phyloP scores from a whole-genome alignment of 2,888 invertebrate genomes.

The Mesorhabditis sp. region DNA sequence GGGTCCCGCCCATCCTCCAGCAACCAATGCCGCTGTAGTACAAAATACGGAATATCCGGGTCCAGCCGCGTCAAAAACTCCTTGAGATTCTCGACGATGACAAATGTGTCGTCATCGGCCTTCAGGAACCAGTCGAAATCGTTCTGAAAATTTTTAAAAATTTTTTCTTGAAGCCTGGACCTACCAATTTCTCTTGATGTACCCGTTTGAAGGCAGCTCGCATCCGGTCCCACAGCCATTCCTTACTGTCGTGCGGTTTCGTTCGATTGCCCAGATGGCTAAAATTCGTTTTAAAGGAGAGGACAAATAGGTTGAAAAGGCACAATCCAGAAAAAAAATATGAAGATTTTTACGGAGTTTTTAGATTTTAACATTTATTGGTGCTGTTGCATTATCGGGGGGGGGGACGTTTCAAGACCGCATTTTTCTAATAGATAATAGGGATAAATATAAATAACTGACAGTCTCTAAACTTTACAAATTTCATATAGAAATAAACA shows the following conservation, averaged over 20 bases:
- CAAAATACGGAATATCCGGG: constrained; percentile 2
- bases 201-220: constrained; percentile 2
- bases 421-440: too few species aligned
- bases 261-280: not conserved
- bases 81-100: constrained; percentile 82
- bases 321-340: too few species aligned
- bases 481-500: too few species aligned
- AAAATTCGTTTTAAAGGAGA: not conserved
- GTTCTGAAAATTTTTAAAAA: constrained; percentile 47
- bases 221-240: constrained; percentile 2
- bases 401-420: too few species aligned
- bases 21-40: not conserved
- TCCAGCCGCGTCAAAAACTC: constrained; percentile 4
- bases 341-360: too few species aligned
- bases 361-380: too few species aligned
- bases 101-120: constrained; percentile 95
- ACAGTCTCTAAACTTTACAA: too few species aligned
- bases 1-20: constrained; percentile 1
- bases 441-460: too few species aligned
- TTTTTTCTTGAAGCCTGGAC: not conserved
- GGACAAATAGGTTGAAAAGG: too few species aligned
- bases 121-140: constrained; percentile 74
- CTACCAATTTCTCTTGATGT: constrained; percentile 4
- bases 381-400: too few species aligned
- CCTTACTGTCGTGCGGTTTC: not conserved